These are phyloP conservation scores for Gambusia affinis DNA, from an alignment of 2,113 vertebrate genomes.

Conservation along the genomic window DNA sequence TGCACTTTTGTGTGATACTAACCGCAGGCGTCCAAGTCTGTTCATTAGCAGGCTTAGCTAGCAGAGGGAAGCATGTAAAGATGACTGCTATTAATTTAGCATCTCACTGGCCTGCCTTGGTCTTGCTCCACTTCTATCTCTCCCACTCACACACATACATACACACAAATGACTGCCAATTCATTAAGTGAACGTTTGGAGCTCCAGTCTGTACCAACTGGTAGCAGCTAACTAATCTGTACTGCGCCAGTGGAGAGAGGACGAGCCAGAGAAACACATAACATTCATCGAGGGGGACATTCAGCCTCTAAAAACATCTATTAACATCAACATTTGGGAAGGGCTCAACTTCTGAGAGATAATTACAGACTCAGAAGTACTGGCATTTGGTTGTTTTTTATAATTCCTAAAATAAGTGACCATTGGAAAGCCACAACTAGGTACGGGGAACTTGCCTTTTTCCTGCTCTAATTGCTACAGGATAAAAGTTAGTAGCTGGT, in stretches of 20 bases:
- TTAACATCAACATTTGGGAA: slow-evolving; percentile 71
- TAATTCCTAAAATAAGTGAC: slow-evolving; percentile 42
- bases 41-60: slow-evolving; percentile 78
- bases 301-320: slow-evolving; percentile 71
- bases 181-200: slow-evolving; percentile 76
- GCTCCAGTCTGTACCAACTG: slow-evolving; percentile 74
- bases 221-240: slow-evolving; percentile 74
- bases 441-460: slow-evolving; percentile 36
- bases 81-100: slow-evolving; percentile 78
- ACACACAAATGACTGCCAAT: slow-evolving; percentile 71
- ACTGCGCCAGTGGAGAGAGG: slow-evolving; percentile 68
- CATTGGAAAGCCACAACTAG: slow-evolving; percentile 10
- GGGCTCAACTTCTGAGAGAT: slow-evolving; percentile 59
- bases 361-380: slow-evolving; percentile 57
- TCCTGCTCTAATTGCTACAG: slow-evolving; percentile 4
- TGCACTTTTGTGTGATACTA: slow-evolving; percentile 54
- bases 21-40: slow-evolving; percentile 69
- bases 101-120: slow-evolving; percentile 63
- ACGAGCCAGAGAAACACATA: slow-evolving; percentile 72
- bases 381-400: slow-evolving; percentile 47
- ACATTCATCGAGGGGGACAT: slow-evolving; percentile 73
- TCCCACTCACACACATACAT: slow-evolving; percentile 19
- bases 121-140: slow-evolving; percentile 25
- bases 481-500: slow-evolving; percentile 6
- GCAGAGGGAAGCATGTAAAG: slow-evolving; percentile 71